Evolutionary conservation across 92 coral and sea anemone species (phyloP).

Genomic region (Porites evermanni): DNA sequence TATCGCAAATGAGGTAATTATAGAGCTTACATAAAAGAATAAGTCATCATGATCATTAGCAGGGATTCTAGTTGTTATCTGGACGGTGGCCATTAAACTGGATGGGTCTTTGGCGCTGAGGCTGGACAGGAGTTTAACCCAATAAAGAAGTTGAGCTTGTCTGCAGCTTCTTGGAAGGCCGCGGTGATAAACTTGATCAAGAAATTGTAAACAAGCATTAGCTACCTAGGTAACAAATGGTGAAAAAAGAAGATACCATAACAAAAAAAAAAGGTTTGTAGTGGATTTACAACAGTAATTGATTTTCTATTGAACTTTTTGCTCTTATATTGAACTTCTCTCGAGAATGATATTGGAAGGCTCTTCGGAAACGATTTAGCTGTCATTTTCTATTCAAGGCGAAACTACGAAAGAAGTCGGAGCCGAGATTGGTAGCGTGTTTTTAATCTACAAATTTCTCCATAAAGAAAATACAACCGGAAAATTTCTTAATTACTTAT

Average conservation of each 20-base stretch:
- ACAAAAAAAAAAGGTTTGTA: constrained; percentile 9
- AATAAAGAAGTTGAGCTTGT: neutral
- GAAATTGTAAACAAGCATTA: neutral
- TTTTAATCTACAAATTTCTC: neutral
- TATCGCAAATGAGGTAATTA: constrained; percentile 31
- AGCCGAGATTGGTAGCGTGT: constrained; percentile 16
- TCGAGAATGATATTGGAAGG: constrained; percentile 9
- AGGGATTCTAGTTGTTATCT: neutral
- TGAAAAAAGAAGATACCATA: neutral
- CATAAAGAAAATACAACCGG: neutral
- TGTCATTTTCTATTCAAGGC: constrained; percentile 7
- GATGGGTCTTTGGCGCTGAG: neutral
- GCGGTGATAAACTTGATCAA: neutral
- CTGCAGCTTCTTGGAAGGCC: neutral
- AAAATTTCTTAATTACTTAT: neutral
- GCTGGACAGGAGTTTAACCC: neutral
- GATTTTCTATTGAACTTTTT: constrained; percentile 40
- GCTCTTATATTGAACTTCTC: constrained; percentile 22
- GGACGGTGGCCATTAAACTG: constrained; percentile 18
- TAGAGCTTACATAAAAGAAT: neutral
- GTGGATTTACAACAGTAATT: constrained; percentile 43
- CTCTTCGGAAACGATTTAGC: constrained; percentile 8
- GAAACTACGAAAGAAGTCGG: neutral
- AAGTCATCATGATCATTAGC: neutral
- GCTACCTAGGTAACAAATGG: neutral